phyloP scores from a whole-genome alignment of 2,888 invertebrate genomes.

The Malthinus flaveolus region DNA sequence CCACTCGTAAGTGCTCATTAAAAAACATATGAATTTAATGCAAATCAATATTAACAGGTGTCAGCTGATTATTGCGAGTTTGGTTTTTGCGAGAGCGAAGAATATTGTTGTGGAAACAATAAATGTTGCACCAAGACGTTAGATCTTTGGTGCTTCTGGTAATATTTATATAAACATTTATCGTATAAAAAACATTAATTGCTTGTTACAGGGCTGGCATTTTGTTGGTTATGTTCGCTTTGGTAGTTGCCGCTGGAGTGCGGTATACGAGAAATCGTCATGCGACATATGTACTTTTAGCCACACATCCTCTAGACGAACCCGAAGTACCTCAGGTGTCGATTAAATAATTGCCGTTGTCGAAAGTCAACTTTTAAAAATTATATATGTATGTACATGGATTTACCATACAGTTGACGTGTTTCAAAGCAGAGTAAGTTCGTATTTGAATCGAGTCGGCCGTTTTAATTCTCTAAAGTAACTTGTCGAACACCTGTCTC shows the following conservation, averaged over 20 bases:
- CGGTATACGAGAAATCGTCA: slow-evolving; percentile 31
- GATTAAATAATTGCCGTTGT: slow-evolving; percentile 7
- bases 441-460: too few relatives aligned
- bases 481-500: too few relatives aligned
- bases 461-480: too few relatives aligned
- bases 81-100: slow-evolving; percentile 44
- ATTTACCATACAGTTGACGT: too few relatives aligned
- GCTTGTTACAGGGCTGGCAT: slow-evolving; percentile 40
- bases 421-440: too few relatives aligned
- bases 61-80: slow-evolving; percentile 46
- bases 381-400: too few relatives aligned
- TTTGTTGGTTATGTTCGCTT: slow-evolving; percentile 40
- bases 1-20: slow-evolving; percentile 8
- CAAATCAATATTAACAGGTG: slow-evolving; percentile 12
- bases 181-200: background rate
- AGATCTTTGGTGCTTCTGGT: slow-evolving; percentile 50
- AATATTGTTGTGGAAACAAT: slow-evolving; percentile 50
- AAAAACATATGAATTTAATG: background rate
- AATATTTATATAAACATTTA: slow-evolving; percentile 20
- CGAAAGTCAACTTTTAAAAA: too few relatives aligned
- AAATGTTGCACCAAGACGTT: slow-evolving; percentile 46
- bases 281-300: slow-evolving; percentile 21
- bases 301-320: slow-evolving; percentile 22
- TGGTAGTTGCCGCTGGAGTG: slow-evolving; percentile 35
- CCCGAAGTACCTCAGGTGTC: slow-evolving; percentile 5